Conservation (phyloP, 2,113 vertebrate species). For the Oreochromis aureus region DNA sequence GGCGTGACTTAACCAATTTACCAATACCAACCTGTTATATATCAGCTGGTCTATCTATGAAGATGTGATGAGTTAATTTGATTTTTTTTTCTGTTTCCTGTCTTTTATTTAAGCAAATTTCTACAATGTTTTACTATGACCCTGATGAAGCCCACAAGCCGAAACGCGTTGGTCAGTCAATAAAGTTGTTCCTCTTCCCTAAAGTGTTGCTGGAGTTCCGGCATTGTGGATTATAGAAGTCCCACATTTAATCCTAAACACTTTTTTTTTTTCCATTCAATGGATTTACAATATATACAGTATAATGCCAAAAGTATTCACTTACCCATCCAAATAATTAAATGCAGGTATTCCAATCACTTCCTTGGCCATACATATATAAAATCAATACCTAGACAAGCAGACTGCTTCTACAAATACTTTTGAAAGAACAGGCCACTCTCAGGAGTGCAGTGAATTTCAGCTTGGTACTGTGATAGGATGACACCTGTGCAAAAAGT, state of each 20-base stretch:
- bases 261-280: background rate
- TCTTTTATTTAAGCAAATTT: too few relatives aligned
- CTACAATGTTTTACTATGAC: too few relatives aligned
- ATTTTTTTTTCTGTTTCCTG: too few relatives aligned
- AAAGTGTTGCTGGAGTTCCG: too few relatives aligned
- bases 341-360: background rate
- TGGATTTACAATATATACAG: background rate
- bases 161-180: too few relatives aligned
- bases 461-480: background rate
- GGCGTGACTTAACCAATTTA: too few relatives aligned
- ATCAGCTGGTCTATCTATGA: too few relatives aligned
- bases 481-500: background rate
- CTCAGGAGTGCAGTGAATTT: background rate
- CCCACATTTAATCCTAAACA: slow-evolving; percentile 1
- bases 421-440: background rate
- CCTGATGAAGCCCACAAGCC: too few relatives aligned
- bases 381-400: background rate
- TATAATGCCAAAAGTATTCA: background rate
- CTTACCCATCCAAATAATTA: background rate
- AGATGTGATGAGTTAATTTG: too few relatives aligned
- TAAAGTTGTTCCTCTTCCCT: too few relatives aligned
- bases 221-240: background rate
- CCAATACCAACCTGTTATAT: too few relatives aligned
- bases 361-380: background rate
- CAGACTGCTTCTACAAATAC: background rate